phyloP scores from a whole-genome alignment of 2,113 vertebrate genomes.

The Rhynchopsitta pachyrhyncha region DNA sequence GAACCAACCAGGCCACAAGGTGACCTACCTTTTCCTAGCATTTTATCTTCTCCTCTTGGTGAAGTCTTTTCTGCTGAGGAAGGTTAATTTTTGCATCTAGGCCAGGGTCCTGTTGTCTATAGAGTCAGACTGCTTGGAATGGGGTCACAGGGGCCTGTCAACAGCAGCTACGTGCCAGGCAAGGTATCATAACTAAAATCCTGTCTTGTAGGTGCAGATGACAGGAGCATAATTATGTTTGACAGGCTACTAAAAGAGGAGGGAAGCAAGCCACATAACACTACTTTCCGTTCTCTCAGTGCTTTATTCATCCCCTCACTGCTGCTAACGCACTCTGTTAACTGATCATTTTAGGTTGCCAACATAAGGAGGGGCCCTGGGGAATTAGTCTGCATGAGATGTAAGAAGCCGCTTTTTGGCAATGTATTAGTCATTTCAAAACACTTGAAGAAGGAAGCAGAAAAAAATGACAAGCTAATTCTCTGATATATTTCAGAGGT shows the following conservation, averaged over 20 bases:
- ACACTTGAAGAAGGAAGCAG: conserved; percentile 45
- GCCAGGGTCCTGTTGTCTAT: conserved; percentile 11
- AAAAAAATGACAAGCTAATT: conserved; percentile 51
- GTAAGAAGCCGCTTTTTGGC: conserved; percentile 54
- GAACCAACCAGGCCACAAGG: neutral
- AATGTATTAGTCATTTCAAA: conserved; percentile 68
- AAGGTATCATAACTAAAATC: conserved; percentile 52
- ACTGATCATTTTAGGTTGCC: conserved; percentile 52
- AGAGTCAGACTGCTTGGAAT: neutral
- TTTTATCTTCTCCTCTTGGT: neutral
- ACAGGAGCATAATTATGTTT: conserved; percentile 42
- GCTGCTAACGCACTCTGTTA: conserved; percentile 31
- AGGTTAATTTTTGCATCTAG: conserved; percentile 2
- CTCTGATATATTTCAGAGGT: conserved; percentile 39
- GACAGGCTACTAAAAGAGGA: conserved; percentile 33
- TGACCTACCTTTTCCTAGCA: neutral
- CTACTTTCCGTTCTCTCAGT: conserved; percentile 6
- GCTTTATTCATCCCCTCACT: neutral
- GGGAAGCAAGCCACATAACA: neutral
- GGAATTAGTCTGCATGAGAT: conserved; percentile 46
- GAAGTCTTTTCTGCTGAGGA: neutral
- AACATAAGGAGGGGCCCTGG: conserved; percentile 6
- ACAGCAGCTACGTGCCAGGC: conserved; percentile 26
- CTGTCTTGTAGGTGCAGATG: conserved; percentile 34
- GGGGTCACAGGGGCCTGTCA: conserved; percentile 29